Base-by-base conservation (phyloP, 1,140 invertebrate genomes). In the Reticulitermes speratus region DNA sequence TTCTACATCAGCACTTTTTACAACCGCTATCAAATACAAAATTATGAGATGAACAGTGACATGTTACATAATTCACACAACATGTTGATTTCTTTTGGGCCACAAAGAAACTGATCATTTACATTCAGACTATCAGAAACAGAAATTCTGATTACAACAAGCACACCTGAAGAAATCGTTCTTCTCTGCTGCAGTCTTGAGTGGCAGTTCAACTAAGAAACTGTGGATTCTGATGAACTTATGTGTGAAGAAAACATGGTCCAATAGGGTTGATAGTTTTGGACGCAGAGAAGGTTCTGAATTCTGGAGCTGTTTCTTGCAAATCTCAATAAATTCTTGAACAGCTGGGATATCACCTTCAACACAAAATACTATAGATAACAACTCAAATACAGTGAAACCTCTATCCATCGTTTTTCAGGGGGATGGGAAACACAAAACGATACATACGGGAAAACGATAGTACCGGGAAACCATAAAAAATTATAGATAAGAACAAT, bases 201-300 rank as follows among this genome's bases (percentile, higher is more conserved):
- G 88, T 11, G 97, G 95, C 85, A 97, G 91, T 89, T 97, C 95
- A 88, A 94, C 94, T 2, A 98, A 91, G 91, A 97, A 97, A 87
- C 94, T 95, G 90, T 96, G 94, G 88, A 97, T 96, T 32, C 93
- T 91, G 87, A 97, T 95, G 90, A 97, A 97, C 88, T 96, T 94
- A 90, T 97, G 95, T 88, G 94, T 95, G 87, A 97, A 97, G 90
- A 96, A 96, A 32, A 93, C 92, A 90, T 97, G 94, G 88, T 94
- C 90, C 3, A 96, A 90, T 30, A 96, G 89, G 38, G 92, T 91
- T 25, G 93, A 92, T 82, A 96, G 91, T 83, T 92, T 93, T 25
- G 94, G 94, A 84, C 95, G 92, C 86, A 92, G 89, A 81, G 91
- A 90, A 44, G 93, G 91, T 87, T 94, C 92, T 86, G 90, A 87